These are phyloP conservation scores for Melanogrammus aeglefinus DNA, from an alignment of 2,797 vertebrate species.

Conservation along the genomic window DNA sequence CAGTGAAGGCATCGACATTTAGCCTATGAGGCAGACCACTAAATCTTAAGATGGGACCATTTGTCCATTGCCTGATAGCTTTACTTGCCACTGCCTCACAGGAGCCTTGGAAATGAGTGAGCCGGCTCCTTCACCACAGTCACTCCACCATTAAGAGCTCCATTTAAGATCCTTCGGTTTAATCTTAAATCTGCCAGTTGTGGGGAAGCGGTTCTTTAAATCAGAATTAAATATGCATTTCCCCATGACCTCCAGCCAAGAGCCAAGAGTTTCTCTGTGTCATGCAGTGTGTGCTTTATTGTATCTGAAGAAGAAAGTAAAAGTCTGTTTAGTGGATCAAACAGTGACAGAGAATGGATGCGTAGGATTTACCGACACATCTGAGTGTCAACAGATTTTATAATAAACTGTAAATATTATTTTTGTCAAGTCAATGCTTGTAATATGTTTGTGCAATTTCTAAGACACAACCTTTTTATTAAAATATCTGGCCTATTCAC, in stretches of 20 bases:
- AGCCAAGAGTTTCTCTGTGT: constrained; percentile 4
- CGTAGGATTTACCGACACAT: not conserved
- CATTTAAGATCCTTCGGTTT: not conserved
- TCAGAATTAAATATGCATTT: constrained; percentile 7
- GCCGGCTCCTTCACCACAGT: not conserved
- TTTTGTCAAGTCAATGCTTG: not conserved
- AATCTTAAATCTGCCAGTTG: not conserved
- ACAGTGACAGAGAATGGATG: not conserved
- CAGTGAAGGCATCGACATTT: not conserved
- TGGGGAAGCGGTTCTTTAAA: not conserved
- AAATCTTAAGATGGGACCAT: not conserved
- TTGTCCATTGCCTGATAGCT: constrained; percentile 2
- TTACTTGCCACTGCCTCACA: not conserved
- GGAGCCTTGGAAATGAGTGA: not conserved
- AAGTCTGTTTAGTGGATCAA: not conserved
- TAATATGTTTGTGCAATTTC: not conserved
- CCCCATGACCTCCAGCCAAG: constrained; percentile 3
- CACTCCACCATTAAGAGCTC: constrained; percentile 6
- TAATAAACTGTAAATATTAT: not conserved
- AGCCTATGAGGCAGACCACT: constrained; percentile 1
- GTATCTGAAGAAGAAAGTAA: not conserved
- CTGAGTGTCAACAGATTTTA: not conserved
- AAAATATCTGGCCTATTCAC: not conserved
- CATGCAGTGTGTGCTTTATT: constrained; percentile 11
- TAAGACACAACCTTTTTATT: not conserved